Base-by-base conservation (phyloP, 2,888 invertebrate genomes). In the Busseola fusca region DNA sequence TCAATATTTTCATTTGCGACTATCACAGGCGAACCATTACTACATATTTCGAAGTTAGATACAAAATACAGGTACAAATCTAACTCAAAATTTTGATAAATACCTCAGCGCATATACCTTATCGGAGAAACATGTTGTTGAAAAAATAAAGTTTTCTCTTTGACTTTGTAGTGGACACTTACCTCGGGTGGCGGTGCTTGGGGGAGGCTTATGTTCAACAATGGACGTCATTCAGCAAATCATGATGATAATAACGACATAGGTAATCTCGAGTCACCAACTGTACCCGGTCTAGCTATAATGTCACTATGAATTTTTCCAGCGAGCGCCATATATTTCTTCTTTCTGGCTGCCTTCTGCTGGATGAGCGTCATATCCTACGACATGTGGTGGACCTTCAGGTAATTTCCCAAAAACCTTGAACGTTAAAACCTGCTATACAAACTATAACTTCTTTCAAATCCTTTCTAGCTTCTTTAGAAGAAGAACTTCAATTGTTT, bases 311-410 rank as follows among this genome's bases (percentile, higher is more conserved):
- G n/a, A 16, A 37, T 59, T 18, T 59, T 59, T 92, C 57, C 89
- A 94, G 94, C 91, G 3, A 82, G 87, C 66, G 16, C 76, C 0
- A 88, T 88, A 3, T 94, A 94, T 75, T 94, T 85, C 80, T 92
- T 86, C 76, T 90, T 94, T 54, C 67, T 94, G 80, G 87, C 94
- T 3, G 89, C 89, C 25, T 94, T 94, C 81, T 93, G 91, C 68
- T 95, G 94, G 94, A 93, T 94, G 92, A 94, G 89, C 69, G 88
- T 94, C 3, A 94, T 94, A 94, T 94, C 93, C 1, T 91, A 88
- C 72, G 94, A 94, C 60, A 93, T 94, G 66, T 94, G 94, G 94
- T 94, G 93, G 92, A 93, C 93, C 12, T 95, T 95, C 79, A 91
- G 94, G 94, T 93, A 86, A 83, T 34, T 14, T 52, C 16, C 6